These are phyloP conservation scores for Steromphala cineraria DNA, from an alignment of 2,888 invertebrate species.

Conservation along the genomic window DNA sequence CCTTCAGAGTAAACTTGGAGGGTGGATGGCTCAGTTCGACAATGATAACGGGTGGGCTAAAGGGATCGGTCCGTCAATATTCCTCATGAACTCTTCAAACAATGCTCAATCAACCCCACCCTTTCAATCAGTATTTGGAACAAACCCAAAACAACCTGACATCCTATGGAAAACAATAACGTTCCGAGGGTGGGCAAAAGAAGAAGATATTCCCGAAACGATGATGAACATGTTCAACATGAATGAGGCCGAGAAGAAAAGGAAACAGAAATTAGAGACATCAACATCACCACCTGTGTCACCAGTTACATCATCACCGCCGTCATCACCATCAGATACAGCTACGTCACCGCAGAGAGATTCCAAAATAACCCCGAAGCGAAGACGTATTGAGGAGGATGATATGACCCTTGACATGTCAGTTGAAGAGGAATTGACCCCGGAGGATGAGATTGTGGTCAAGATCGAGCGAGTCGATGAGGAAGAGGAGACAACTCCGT, in stretches of 20 bases:
- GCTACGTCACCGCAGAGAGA: no score
- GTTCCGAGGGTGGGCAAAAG: neutral
- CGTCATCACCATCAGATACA: no score
- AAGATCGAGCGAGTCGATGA: neutral
- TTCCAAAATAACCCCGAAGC: no score
- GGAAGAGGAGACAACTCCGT: neutral
- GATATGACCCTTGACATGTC: neutral
- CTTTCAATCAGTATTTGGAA: neutral
- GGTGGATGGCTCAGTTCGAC: constrained; percentile 2
- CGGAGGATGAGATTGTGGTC: neutral
- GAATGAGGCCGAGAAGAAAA: no score
- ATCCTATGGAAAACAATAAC: neutral
- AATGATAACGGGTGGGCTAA: neutral
- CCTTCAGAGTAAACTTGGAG: neutral
- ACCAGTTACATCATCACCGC: no score
- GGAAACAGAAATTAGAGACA: no score
- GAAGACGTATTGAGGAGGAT: no score
- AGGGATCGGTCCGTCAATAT: neutral
- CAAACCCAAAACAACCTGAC: neutral
- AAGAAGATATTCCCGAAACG: neutral
- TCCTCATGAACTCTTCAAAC: neutral
- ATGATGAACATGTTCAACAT: neutral
- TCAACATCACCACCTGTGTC: no score
- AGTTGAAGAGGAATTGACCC: neutral
- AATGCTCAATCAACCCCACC: neutral